Evolutionary conservation across 1,140 invertebrate species (phyloP).

Genomic region (Drosophila insularis): DNA sequence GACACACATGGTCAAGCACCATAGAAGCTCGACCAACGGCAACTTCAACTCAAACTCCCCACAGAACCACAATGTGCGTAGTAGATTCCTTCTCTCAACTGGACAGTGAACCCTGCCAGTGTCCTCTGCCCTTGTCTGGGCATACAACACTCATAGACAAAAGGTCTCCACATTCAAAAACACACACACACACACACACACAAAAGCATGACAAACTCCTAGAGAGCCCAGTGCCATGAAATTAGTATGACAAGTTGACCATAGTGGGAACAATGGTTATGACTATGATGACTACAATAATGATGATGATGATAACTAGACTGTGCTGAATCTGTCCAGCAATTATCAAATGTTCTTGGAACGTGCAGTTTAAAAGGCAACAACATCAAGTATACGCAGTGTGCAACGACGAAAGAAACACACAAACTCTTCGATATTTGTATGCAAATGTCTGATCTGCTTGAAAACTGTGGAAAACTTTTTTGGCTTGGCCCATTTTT

Average conservation of each 20-base stretch:
- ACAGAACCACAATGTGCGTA: slow-evolving; percentile 50
- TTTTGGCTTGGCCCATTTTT: not conserved
- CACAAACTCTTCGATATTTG: not conserved
- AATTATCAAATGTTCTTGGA: slow-evolving; percentile 46
- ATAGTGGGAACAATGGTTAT: slow-evolving; percentile 31
- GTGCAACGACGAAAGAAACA: not conserved
- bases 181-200: slow-evolving; percentile 12
- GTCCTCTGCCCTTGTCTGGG: not conserved
- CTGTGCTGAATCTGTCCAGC: slow-evolving; percentile 27
- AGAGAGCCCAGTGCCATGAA: slow-evolving; percentile 41
- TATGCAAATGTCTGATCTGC: not conserved
- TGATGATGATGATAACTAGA: not conserved
- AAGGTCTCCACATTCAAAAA: slow-evolving; percentile 17
- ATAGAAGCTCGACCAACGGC: slow-evolving; percentile 27
- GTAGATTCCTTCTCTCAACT: slow-evolving; percentile 30
- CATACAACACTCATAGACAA: slow-evolving; percentile 4
- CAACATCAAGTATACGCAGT: slow-evolving; percentile 44
- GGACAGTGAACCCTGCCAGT: slow-evolving; percentile 28
- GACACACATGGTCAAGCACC: slow-evolving; percentile 22
- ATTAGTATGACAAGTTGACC: slow-evolving; percentile 75
- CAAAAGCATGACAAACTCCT: slow-evolving; percentile 19
- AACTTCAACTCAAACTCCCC: slow-evolving; percentile 28
- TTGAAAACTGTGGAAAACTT: slow-evolving; percentile 29
- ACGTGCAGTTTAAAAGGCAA: slow-evolving; percentile 46
- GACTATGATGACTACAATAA: slow-evolving; percentile 4